Evolutionary conservation across 1,140 invertebrate species (phyloP).

Genomic region (Argopecten irradians): DNA sequence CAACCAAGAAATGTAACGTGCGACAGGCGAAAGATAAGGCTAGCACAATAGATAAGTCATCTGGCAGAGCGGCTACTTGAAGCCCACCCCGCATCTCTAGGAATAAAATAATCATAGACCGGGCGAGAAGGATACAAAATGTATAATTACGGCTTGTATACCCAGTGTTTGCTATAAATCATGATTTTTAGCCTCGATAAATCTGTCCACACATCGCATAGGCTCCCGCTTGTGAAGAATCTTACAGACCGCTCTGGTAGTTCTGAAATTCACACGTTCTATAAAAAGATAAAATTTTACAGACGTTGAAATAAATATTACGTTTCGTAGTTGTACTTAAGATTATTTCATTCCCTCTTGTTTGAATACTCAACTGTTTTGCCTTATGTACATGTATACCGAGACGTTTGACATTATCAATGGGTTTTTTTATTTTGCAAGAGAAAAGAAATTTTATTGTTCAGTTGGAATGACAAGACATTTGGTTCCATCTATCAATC

Average conservation of each 20-base stretch:
- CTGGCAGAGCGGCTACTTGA: not conserved
- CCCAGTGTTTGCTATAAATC: not conserved
- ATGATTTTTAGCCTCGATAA: not conserved
- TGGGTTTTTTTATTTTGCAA: not conserved
- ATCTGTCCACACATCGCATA: not conserved
- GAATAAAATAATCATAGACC: not conserved
- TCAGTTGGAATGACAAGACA: not conserved
- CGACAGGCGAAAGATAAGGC: not conserved
- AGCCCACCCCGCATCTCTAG: not conserved
- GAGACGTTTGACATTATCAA: not conserved
- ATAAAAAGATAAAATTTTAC: not conserved
- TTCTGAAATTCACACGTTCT: not conserved
- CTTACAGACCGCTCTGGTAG: not conserved
- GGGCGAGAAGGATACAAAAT: not conserved
- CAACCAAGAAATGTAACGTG: not conserved
- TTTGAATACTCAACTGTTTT: not conserved
- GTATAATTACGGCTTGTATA: constrained; percentile 17
- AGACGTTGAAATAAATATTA: not conserved
- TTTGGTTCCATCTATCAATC: not conserved
- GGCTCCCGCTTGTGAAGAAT: not conserved
- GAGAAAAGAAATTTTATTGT: not conserved
- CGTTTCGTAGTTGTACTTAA: not conserved
- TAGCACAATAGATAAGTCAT: not conserved
- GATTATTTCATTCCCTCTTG: not conserved
- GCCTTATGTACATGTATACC: not conserved